Base-by-base conservation (phyloP, 2,888 invertebrate genomes). In the Chymomyza fuscimana region DNA sequence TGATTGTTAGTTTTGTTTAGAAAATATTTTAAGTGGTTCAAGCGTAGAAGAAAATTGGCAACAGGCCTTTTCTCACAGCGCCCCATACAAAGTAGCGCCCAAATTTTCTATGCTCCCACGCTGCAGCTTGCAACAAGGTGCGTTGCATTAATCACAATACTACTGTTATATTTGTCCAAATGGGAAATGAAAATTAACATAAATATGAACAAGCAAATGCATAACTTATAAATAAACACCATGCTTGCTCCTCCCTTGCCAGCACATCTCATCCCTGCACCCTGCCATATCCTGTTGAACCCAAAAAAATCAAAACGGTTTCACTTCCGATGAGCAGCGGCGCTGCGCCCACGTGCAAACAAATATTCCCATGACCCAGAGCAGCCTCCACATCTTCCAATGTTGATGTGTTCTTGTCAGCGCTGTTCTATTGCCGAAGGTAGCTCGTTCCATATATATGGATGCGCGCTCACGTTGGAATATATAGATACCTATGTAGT, bases 11-110 rank as follows among this genome's bases (percentile, higher is more conserved):
- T 63, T 64, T 63, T 64, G 64, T 16, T 72, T 75, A 67, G 76
- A 80, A 86, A 73, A 76, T 76, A 86, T 82, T 85, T 87, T 87
- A 85, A 85, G 87, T 85, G 85, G 85, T 73, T 78, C 67, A 66
- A 67, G 54, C 52, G 61, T 64, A 56, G 60, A 54, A 74, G 29
- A 69, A 62, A 51, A 52, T 25, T 50, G 29, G n/a, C 51, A 52
- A 67, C 40, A 59, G n/a, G n/a, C 5, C 9, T 15, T 5, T 10
- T 59, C 25, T 10, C 9, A n/a, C 19, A 16, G 54, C 22, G 9
- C 22, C 19, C 9, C 54, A 54, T 4, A 54, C 15, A 54, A 54
- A 16, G n/a, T 9, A 19, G 65, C 63, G 58, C 60, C 52, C 62
- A 61, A 67, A 62, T 50, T 25, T 25, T 25, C 2, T 54, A 46